Evolutionary conservation across 2,797 vertebrate genomes (phyloP).

Genomic region (Gallirallus australis): DNA sequence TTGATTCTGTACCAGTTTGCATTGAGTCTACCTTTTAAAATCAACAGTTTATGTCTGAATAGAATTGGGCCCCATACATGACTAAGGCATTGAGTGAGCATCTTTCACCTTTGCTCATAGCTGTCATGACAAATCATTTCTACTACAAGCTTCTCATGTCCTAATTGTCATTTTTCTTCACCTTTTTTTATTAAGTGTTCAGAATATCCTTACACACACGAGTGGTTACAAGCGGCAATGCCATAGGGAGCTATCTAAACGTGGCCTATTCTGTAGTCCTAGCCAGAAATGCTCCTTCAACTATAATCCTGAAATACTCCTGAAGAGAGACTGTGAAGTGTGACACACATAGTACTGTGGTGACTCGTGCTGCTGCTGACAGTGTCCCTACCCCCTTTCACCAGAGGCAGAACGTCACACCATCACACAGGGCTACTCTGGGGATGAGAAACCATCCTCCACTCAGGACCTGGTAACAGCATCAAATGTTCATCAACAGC

Average conservation of each 20-base stretch:
- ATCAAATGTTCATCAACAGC: not conserved
- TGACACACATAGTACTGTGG: fast-evolving
- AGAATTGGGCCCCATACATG: not conserved
- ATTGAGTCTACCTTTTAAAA: not conserved
- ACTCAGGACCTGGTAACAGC: fast-evolving
- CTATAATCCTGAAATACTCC: not conserved
- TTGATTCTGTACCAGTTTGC: not conserved
- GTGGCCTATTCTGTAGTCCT: fast-evolving
- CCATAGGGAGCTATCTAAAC: not conserved
- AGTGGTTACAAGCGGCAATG: not conserved
- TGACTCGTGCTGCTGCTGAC: fast-evolving
- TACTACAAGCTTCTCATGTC: not conserved
- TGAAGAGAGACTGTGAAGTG: not conserved
- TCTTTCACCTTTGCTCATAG: not conserved
- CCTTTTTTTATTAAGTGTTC: not conserved
- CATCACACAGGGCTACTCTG: too few relatives aligned
- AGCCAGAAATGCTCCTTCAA: not conserved
- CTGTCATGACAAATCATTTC: not conserved
- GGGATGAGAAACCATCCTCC: not conserved
- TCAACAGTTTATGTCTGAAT: not conserved
- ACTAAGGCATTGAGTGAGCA: not conserved
- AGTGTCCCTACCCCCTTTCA: not conserved
- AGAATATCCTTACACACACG: not conserved
- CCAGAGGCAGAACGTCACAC: fast-evolving
- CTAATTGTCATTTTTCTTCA: not conserved